These are phyloP conservation scores for cat (Felis catus) DNA, from an alignment of 2,113 vertebrate genomes.

Conservation along the genomic window F.catus_Fca126_mat1.0 CM031414.1:105942001-105942500, in stretches of 20 bases:
- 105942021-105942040: background rate
- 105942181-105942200: constrained; percentile 70
- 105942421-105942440: constrained; percentile 67
- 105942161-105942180: constrained; percentile 69
- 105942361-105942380: constrained; percentile 72
- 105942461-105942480: constrained; percentile 38
- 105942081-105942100: background rate
- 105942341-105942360: constrained; percentile 60
- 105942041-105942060: background rate
- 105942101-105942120: background rate
- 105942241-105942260: constrained; percentile 79
- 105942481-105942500: background rate
- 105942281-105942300: constrained; percentile 76
- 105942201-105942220: constrained; percentile 80
- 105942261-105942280: constrained; percentile 81
- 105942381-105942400: constrained; percentile 60
- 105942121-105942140: background rate
- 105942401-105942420: constrained; percentile 36
- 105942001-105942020: background rate
- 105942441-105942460: constrained; percentile 54
- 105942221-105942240: constrained; percentile 84
- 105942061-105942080: background rate
- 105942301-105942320: constrained; percentile 84
- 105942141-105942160: constrained; percentile 58
- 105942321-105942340: constrained; percentile 81